phyloP scores from a whole-genome alignment of 2,113 vertebrate species.

The Gallinago jamesoni region DNA sequence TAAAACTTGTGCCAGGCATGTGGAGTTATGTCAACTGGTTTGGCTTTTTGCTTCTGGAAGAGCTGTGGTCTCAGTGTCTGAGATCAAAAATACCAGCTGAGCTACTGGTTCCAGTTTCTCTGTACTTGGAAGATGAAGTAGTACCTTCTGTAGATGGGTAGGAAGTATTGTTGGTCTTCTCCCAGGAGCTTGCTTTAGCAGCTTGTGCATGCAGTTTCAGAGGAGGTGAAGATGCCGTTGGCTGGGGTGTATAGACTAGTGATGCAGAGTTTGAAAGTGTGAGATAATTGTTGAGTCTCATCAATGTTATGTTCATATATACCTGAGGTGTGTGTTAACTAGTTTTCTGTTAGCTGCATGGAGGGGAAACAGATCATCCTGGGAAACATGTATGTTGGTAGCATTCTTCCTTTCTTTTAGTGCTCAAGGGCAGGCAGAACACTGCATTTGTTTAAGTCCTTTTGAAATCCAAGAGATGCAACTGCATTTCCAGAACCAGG shows the following conservation, averaged over 20 bases:
- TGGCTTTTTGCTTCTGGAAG: background rate
- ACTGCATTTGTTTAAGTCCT: background rate
- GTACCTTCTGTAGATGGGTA: background rate
- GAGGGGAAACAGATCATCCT: background rate
- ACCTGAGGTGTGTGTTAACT: background rate
- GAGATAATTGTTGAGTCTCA: background rate
- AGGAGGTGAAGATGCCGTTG: background rate
- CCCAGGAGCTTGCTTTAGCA: background rate
- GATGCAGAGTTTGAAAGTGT: background rate
- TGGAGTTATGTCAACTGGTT: background rate
- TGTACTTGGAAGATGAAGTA: background rate
- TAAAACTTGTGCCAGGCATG: background rate
- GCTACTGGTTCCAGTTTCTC: background rate
- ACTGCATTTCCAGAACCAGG: background rate
- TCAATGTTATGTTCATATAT: background rate
- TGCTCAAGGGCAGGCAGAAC: background rate
- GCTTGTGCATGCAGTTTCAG: background rate
- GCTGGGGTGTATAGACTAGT: background rate
- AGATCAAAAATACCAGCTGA: background rate
- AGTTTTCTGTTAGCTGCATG: background rate
- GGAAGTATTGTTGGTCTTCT: background rate
- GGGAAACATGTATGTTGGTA: background rate
- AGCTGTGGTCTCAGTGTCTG: background rate
- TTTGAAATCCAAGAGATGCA: background rate
- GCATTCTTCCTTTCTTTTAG: background rate